These are phyloP conservation scores for Hermetia illucens DNA, from an alignment of 1,140 invertebrate genomes.

Conservation along the genomic window DNA sequence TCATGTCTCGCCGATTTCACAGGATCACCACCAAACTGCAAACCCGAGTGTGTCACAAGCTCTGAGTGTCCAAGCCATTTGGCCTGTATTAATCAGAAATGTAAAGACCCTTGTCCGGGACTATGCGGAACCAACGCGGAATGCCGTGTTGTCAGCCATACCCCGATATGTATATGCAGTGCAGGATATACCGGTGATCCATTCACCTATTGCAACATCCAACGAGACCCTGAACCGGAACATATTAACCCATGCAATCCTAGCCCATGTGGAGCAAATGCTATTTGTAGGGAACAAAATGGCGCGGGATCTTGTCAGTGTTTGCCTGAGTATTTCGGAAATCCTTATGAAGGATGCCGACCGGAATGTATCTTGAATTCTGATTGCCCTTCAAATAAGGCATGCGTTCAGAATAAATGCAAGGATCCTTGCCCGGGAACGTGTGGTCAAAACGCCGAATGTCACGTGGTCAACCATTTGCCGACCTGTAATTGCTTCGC, in stretches of 20 bases:
- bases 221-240: conserved; percentile 36
- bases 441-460: conserved; percentile 54
- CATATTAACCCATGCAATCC: conserved; percentile 31
- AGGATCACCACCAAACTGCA: conserved; percentile 61
- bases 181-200: conserved; percentile 39
- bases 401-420: conserved; percentile 65
- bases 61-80: conserved; percentile 69
- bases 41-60: conserved; percentile 65
- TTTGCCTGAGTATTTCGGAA: conserved; percentile 52
- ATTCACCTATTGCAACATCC: conserved; percentile 38
- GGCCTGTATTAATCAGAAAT: conserved; percentile 44
- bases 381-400: conserved; percentile 52
- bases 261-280: conserved; percentile 55
- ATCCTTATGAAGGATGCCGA: conserved; percentile 55
- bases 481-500: conserved; percentile 54
- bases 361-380: conserved; percentile 63
- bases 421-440: conserved; percentile 60
- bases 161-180: conserved; percentile 32
- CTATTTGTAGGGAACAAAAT: conserved; percentile 52
- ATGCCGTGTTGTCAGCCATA: conserved; percentile 26
- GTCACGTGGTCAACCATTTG: conserved; percentile 54
- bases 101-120: conserved; percentile 33
- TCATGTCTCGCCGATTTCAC: conserved; percentile 54
- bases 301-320: conserved; percentile 55
- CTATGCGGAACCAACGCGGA: conserved; percentile 20